Evolutionary conservation across 2,888 invertebrate genomes (phyloP), one percentile per base, ranked within the genome.

Genomic region (Hipparchia sbordonii): DNA sequence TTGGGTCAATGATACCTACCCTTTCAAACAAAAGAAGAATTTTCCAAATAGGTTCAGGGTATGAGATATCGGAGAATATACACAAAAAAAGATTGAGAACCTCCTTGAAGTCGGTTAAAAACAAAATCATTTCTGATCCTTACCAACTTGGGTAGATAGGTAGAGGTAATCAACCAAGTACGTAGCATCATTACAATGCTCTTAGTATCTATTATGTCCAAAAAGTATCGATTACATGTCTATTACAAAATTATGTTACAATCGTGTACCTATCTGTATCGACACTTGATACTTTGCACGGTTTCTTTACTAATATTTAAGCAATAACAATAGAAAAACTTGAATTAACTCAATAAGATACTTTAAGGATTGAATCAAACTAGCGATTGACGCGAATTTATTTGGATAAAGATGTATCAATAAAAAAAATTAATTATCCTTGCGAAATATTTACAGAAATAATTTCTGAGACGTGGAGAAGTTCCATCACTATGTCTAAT

Each of bases 221-320:
- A 70, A 70, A 70, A 70, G 56, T 70, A 67, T 73, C 73, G 62
- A 63, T 73, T 66, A 60, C 67, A 73, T 23, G 46, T 67, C 67
- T 57, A 67, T 67, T 57, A 56, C 8, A 56, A 67, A 57, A 13
- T 57, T 56, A 52, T 52, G 52, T 65, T 70, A 72, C 33, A 56
- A 45, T 60, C 51, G 45, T 46, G 61, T 54, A 57, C 33, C 48
- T 51, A 56, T 62, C 57, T 52, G 52, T 73, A 70, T 71, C 67
- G 76, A 69, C 74, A 77, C 56, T 59, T 59, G 77, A 76, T 76
- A 77, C 71, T 72, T 74, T 73, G 62, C 72, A 52, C 72, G 72
- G 68, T 67, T 67, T 70, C 72, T 76, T 77, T 67, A 68, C 74
- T 76, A 77, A 77, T 77, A 76, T 76, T 77, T 76, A 67, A 76